Conservation (phyloP, 2,888 invertebrate genomes). For the Agriotes lineatus region DNA sequence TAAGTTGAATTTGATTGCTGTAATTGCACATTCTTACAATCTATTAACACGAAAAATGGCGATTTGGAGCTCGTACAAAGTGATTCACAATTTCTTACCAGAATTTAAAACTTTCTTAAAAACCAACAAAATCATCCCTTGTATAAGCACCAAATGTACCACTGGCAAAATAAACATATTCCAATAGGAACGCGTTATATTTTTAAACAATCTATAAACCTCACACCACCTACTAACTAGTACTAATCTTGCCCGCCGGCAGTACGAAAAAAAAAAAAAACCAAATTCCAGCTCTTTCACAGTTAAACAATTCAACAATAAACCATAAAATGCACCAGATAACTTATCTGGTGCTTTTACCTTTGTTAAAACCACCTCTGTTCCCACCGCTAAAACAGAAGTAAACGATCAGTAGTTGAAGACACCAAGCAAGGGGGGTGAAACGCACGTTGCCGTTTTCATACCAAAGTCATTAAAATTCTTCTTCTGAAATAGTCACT, state of each 20-base stretch:
- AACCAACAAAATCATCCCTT: too few relatives aligned
- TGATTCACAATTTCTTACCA: too few relatives aligned
- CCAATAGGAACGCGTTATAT: too few relatives aligned
- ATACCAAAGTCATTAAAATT: constrained; percentile 64
- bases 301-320: constrained; percentile 38
- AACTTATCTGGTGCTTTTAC: constrained; percentile 88
- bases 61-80: neutral
- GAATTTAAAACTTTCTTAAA: too few relatives aligned
- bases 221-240: neutral
- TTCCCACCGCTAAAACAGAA: constrained; percentile 94
- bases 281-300: constrained; percentile 49
- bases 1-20: too few relatives aligned
- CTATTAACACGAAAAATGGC: neutral
- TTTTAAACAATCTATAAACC: too few relatives aligned
- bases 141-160: too few relatives aligned
- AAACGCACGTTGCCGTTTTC: constrained; percentile 63
- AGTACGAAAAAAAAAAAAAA: constrained; percentile 19
- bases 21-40: neutral
- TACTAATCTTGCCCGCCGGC: neutral
- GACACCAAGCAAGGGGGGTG: constrained; percentile 69
- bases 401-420: constrained; percentile 80
- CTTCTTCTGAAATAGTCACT: constrained; percentile 64
- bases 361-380: constrained; percentile 97
- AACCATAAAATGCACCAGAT: constrained; percentile 77
- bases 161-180: too few relatives aligned